Conservation (phyloP, 2,888 invertebrate species). For the Oscheius sp. region DNA sequence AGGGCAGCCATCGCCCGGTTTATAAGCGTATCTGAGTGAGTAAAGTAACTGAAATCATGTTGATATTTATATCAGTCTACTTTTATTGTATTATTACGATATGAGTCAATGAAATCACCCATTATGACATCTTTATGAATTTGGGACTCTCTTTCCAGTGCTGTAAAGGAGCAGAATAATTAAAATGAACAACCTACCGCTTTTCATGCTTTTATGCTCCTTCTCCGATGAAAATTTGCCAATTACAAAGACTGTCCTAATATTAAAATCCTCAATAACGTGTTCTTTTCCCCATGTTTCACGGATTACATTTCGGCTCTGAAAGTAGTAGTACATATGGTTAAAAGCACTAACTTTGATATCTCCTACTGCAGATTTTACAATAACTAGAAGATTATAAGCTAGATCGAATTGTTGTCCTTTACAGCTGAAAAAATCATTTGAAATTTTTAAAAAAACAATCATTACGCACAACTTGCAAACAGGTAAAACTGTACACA, state of each 20-base stretch:
- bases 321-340: neutral
- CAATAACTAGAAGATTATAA: conserved; percentile 22
- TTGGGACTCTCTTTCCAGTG: conserved; percentile 38
- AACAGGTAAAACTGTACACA: too few relatives aligned
- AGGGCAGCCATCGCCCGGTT: conserved; percentile 23
- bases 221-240: conserved; percentile 22
- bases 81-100: conserved; percentile 63
- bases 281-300: conserved; percentile 28
- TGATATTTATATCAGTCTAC: conserved; percentile 33
- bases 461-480: neutral
- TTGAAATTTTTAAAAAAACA: neutral
- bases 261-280: conserved; percentile 24
- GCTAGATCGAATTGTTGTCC: conserved; percentile 10
- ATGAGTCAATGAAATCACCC: conserved; percentile 55
- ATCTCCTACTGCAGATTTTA: conserved; percentile 20
- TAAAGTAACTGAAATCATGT: conserved; percentile 39
- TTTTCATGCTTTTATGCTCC: conserved; percentile 27
- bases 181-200: conserved; percentile 12
- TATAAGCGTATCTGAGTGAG: conserved; percentile 36
- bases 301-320: conserved; percentile 27
- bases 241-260: conserved; percentile 28
- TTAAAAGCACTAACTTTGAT: conserved; percentile 1
- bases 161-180: neutral
- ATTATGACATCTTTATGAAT: conserved; percentile 50
- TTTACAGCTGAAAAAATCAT: neutral